Evolutionary conservation across 2,113 vertebrate species (phyloP).

Genomic region (Emydura subglobosa): DNA sequence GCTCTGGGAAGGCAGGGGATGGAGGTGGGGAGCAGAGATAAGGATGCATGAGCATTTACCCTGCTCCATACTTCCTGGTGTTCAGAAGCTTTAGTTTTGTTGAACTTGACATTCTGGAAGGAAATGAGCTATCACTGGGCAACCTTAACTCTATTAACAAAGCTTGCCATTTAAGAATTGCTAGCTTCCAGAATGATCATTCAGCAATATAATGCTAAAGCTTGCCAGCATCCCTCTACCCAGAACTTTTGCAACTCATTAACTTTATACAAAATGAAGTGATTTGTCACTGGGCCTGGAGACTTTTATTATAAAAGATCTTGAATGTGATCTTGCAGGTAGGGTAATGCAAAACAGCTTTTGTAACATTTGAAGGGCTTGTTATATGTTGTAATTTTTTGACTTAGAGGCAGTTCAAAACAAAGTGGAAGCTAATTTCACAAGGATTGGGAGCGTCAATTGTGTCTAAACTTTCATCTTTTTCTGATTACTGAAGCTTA

Average conservation of each 20-base stretch:
- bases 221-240: not conserved
- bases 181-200: not conserved
- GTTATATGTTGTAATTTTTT: not conserved
- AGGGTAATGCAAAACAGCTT: not conserved
- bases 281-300: not conserved
- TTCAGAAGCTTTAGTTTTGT: not conserved
- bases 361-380: not conserved
- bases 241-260: constrained; percentile 6
- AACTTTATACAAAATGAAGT: not conserved
- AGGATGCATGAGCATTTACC: not conserved
- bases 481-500: not conserved
- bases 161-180: not conserved
- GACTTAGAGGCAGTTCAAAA: not conserved
- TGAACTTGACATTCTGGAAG: not conserved
- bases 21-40: not conserved
- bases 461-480: not conserved
- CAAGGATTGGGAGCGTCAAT: not conserved
- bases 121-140: not conserved
- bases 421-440: not conserved
- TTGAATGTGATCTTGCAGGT: not conserved
- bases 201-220: not conserved
- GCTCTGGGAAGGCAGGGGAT: not conserved
- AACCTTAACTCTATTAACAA: not conserved
- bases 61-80: not conserved
- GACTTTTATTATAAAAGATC: not conserved